Conservation (phyloP, 2,888 invertebrate species). For the Polia nebulosa region DNA sequence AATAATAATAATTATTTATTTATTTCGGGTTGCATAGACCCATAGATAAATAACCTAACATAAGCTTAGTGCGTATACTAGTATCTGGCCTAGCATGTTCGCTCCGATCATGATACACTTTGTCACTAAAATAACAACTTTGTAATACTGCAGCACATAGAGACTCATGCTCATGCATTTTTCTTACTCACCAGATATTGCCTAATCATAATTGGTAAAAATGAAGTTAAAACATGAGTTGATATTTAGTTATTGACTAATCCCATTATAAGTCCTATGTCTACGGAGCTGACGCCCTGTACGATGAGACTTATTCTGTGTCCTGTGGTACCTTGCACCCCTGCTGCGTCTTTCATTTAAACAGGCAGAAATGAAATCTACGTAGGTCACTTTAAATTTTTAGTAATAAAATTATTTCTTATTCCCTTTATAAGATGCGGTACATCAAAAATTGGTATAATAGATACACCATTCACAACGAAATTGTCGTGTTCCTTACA, state of each 20-base stretch:
- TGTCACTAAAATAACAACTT: conserved; percentile 93
- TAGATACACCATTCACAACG: too few relatives aligned
- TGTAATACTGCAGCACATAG: conserved; percentile 92
- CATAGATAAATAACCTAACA: too few relatives aligned
- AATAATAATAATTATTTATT: too few relatives aligned
- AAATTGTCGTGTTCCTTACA: too few relatives aligned
- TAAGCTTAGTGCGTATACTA: conserved; percentile 95
- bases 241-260: conserved; percentile 92
- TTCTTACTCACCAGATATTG: conserved; percentile 91
- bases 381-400: too few relatives aligned
- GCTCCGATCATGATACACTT: conserved; percentile 94
- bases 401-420: too few relatives aligned
- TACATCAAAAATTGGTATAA: too few relatives aligned
- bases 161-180: conserved; percentile 92
- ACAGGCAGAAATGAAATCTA: conserved; percentile 87
- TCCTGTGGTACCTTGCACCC: conserved; percentile 92
- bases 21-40: too few relatives aligned
- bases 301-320: conserved; percentile 91
- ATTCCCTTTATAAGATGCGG: too few relatives aligned
- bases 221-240: conserved; percentile 91
- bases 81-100: conserved; percentile 94
- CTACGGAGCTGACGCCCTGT: conserved; percentile 91
- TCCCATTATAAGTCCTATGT: conserved; percentile 90
- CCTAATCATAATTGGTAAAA: conserved; percentile 91
- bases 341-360: conserved; percentile 92